Evolutionary conservation across 2,113 vertebrate species (phyloP).

Genomic region (Ramphastos sulfuratus): DNA sequence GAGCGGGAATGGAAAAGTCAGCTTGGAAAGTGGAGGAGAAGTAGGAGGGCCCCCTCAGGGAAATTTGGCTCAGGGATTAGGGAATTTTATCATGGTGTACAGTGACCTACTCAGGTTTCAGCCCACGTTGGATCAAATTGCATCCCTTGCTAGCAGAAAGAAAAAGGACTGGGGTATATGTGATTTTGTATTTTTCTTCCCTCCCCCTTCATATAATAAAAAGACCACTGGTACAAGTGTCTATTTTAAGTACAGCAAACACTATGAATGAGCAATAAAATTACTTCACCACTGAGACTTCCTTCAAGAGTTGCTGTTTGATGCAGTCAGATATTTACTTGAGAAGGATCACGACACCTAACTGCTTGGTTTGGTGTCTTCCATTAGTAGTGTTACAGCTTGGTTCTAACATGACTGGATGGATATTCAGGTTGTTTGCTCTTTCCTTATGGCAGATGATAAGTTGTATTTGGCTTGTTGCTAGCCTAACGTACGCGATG

Average conservation of each 20-base stretch:
- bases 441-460: conserved; percentile 73
- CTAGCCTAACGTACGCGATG: conserved; percentile 78
- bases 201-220: conserved; percentile 77
- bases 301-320: conserved; percentile 65
- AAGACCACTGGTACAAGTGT: conserved; percentile 75
- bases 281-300: conserved; percentile 69
- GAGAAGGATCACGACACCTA: conserved; percentile 40
- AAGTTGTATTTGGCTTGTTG: conserved; percentile 79
- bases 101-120: conserved; percentile 98
- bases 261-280: conserved; percentile 73
- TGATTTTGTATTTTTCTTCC: conserved; percentile 47
- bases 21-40: conserved; percentile 85
- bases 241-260: conserved; percentile 80
- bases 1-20: conserved; percentile 91
- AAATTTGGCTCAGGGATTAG: conserved; percentile 96
- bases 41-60: conserved; percentile 87
- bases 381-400: conserved; percentile 60
- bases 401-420: conserved; percentile 45
- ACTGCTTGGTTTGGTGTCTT: conserved; percentile 44
- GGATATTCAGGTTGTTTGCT: conserved; percentile 64
- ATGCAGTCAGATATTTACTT: conserved; percentile 60
- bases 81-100: conserved; percentile 99
- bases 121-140: conserved; percentile 86
- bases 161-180: conserved; percentile 81
- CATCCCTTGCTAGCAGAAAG: conserved; percentile 87